Evolutionary conservation across 2,113 vertebrate species (phyloP).

Genomic region (Perca fluviatilis): DNA sequence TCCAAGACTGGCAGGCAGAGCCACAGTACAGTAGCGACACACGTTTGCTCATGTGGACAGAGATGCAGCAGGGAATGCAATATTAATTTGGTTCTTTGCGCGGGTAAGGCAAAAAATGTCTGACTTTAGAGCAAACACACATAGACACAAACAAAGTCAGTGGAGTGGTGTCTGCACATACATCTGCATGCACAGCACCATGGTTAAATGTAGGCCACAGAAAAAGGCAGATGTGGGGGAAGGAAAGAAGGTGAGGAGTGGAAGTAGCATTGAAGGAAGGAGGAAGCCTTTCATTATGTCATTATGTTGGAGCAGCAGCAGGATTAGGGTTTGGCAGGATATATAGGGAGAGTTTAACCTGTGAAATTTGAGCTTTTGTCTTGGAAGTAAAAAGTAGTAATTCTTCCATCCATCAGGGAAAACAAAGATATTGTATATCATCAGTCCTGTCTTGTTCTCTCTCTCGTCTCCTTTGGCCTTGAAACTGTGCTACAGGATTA

Average conservation of each 20-base stretch:
- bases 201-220: constrained; percentile 72
- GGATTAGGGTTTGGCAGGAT: constrained; percentile 39
- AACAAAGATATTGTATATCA: not conserved
- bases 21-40: constrained; percentile 6
- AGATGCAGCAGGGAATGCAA: constrained; percentile 15
- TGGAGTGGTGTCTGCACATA: constrained; percentile 25
- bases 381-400: constrained; percentile 16
- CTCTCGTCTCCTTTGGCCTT: not conserved
- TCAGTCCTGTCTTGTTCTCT: not conserved
- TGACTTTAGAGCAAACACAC: constrained; percentile 22
- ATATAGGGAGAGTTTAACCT: constrained; percentile 7
- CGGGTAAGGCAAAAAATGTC: constrained; percentile 21
- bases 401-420: not conserved
- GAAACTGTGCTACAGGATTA: constrained; percentile 5
- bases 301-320: constrained; percentile 35
- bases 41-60: not conserved
- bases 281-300: constrained; percentile 73
- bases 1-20: constrained; percentile 2
- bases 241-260: constrained; percentile 59
- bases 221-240: constrained; percentile 56
- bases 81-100: constrained; percentile 32
- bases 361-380: constrained; percentile 4
- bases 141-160: constrained; percentile 19
- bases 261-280: constrained; percentile 44
- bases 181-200: constrained; percentile 51